Base-by-base conservation (phyloP, 1,140 invertebrate species). In the Chironomus tepperi region DNA sequence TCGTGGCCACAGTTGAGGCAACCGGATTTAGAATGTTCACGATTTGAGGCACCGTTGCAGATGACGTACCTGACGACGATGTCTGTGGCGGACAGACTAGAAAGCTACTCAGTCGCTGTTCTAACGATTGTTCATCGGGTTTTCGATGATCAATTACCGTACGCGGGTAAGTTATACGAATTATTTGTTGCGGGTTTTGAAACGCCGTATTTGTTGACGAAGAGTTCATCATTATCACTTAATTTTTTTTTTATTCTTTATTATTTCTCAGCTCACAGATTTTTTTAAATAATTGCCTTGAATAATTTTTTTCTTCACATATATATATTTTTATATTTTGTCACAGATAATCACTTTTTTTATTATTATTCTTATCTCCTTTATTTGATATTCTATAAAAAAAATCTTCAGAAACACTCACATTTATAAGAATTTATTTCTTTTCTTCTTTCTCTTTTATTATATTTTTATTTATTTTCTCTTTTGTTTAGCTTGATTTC, bases 171-270 rank as follows among this genome's bases (percentile, higher is more conserved):
- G 16, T 70, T 18, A 21, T 21, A 10, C 65, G 65, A 70, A 70
- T 70, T 18, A 70, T 70, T 70, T 34, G 24, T 34, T 70, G 65
- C 19, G 65, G 65, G 12, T 9, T 70, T 18, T 70, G 65, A 18
- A 70, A 70, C 19, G 65, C 19, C 8, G 19, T 70, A 21, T 9
- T 70, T 19, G 16, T 70, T 19, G 65, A 70, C 18, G 65, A 21
- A 19, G 65, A 70, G 16, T 70, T 70, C 65, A 70, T 70, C 65
- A 70, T 70, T 70, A 70, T 70, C 47, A 57, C 47, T 57, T 57
- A 47, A 10, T 47, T 47, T 47, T 47, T 47, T 10, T 47, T 10
- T 47, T 34, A n/a, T 34, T 34, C 24, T 34, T 34, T 34, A 34
- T 34, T 47, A 47, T 57, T 57, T 57, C 15, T 57, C 47, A 57